These are phyloP conservation scores for Emys orbicularis DNA, from an alignment of 2,797 vertebrate genomes.

Conservation along the genomic window DNA sequence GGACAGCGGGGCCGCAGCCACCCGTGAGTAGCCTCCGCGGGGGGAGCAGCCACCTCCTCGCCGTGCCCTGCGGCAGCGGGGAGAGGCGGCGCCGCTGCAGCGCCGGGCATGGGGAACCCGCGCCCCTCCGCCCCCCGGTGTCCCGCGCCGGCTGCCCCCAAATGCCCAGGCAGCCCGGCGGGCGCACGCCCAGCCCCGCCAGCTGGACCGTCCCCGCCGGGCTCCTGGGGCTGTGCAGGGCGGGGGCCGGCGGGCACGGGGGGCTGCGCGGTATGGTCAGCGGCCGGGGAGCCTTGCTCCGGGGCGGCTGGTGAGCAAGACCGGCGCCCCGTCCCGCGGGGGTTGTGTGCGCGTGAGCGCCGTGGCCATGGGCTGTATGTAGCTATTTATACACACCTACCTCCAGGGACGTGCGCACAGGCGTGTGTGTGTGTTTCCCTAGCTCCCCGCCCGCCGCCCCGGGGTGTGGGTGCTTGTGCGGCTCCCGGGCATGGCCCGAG, in stretches of 20 bases:
- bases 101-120: background rate
- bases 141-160: background rate
- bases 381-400: background rate
- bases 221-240: background rate
- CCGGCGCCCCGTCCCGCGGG: background rate
- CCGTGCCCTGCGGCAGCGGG: background rate
- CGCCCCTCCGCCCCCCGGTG: background rate
- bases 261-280: too few species aligned
- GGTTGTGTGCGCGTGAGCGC: background rate
- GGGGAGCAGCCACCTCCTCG: background rate
- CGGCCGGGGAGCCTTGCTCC: too few species aligned
- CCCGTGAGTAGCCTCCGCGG: slow-evolving; percentile 27
- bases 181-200: background rate
- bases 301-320: background rate
- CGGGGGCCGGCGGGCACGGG: too few species aligned
- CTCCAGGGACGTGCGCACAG: background rate
- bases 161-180: background rate
- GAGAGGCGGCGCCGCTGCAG: background rate
- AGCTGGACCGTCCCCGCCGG: slow-evolving; percentile 16
- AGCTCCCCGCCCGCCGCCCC: background rate
- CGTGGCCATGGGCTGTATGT: background rate
- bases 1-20: background rate
- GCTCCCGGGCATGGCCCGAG: background rate
- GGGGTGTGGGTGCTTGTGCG: background rate
- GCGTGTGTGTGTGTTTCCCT: background rate